Evolutionary conservation across 2,113 vertebrate species (phyloP), one percentile per base, ranked within the genome.

Genomic region (Crypturellus undulatus): DNA sequence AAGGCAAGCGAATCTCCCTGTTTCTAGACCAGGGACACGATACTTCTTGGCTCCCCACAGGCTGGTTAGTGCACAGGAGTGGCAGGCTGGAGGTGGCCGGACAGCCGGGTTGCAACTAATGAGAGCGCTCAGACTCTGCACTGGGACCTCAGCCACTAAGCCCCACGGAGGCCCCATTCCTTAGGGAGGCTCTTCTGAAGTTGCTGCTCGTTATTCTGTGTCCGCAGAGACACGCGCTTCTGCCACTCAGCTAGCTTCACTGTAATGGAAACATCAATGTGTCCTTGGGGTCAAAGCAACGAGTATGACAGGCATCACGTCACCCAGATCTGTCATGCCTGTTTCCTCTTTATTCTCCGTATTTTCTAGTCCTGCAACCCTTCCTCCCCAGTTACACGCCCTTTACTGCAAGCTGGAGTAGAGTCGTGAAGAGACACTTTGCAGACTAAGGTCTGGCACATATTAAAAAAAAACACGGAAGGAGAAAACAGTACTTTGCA

Each of bases 251-350:
- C 67, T 67, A 7, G 36, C 87, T 51, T 38, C 43, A 43, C 43
- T 30, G 6, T 54, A 85, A 73, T 0, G 1, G 84, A 82, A 89
- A 68, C 47, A 72, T 11, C 4, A 2, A 32, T 3, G 1, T 1
- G 0, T 43, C 10, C 17, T n/a, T 72, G 67, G 16, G 63, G n/a
- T 75, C 75, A 86, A 83, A 20, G 24, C 63, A 89, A 45, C 52
- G 63, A 56, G 3, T 13, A 6, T n/a, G 19, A 79, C 38, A 68
- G 47, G 34, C 47, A 32, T 20, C 3, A 0, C 9, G 12, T n/a
- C 19, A 36, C 56, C 54, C 67, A 52, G 30, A 28, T 45, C 56
- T 70, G 45, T 22, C 2, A 0, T 8, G 20, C 38, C 51, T 14
- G 5, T 47, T 89, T 84, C 82, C 62, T 75, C 15, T 22, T 45